Base-by-base conservation (phyloP, 2,113 vertebrate species). In the Otocyon megalotis region DNA sequence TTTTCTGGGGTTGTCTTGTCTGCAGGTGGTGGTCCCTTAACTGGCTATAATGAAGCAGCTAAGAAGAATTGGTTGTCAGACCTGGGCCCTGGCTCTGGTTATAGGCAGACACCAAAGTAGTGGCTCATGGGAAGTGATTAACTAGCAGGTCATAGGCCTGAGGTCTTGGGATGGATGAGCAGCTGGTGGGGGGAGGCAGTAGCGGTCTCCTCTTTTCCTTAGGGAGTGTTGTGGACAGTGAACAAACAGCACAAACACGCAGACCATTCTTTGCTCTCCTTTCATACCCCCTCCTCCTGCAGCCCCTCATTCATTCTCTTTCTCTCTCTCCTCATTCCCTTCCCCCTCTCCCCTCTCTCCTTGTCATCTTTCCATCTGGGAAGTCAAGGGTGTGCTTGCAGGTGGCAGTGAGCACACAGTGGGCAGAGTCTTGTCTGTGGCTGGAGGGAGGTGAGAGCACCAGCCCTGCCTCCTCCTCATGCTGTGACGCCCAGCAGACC, bases 141-240 rank as follows among this genome's bases (percentile, higher is more conserved):
- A 35, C 56, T 7, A 60, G 63, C 79, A 63, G 1, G 14, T 26
- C 80, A 76, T 74, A 22, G 43, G 86, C 53, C 26, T 74, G 79
- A 32, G 82, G 60, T 63, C 17, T 2, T 60, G 80, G 35, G n/a
- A 28, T 22, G 30, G 3, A n/a, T 32, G 10, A 20, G 20, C 26
- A 69, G 35, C 83, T 14, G 15, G 48, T 62, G 58, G 60, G 13
- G 43, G 11, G 32, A 58, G 58, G 7, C 2, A 43, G 50, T 65
- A 58, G 54, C 86, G 1, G 26, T 50, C n/a, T 89, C 14, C 80
- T 54, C 20, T 92, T 77, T 74, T 20, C 43, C 62, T 84, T 98
- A 93, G 98, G 95, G 98, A 98, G 97, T 97, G 90, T 77, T 89
- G 48, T 7, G 50, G 96, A 16, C 58, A 54, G 58, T 48, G 24